Percentiles rank a stretch among this genome's conserved stretches.
Evolutionary conservation across 2,888 invertebrate genomes (phyloP).

Genomic region (Kryphioiulus occultus): DNA sequence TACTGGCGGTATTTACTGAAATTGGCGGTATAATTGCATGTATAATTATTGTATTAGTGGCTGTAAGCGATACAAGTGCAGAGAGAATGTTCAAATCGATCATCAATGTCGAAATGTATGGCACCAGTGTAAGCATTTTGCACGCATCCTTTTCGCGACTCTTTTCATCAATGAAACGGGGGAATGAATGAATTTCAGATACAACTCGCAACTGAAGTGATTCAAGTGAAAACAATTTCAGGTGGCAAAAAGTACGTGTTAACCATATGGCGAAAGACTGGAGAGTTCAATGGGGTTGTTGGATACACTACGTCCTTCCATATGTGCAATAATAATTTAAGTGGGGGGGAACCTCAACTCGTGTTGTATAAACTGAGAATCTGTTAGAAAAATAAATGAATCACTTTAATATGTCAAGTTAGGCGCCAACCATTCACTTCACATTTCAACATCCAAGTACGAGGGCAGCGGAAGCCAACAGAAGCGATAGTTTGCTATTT

Average conservation of each 20-base stretch:
- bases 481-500: not conserved
- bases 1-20: too few species aligned
- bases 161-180: not conserved
- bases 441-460: not conserved
- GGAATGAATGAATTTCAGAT: not conserved
- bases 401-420: slow-evolving; percentile 10
- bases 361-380: not conserved
- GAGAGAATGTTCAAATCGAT: too few species aligned
- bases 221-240: not conserved
- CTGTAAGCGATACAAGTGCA: too few species aligned
- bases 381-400: slow-evolving; percentile 1
- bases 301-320: not conserved
- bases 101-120: not conserved
- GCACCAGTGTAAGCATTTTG: not conserved
- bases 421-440: not conserved
- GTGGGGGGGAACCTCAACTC: not conserved
- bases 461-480: not conserved
- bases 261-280: not conserved
- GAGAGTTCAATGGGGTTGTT: slow-evolving; percentile 22
- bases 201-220: not conserved
- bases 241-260: not conserved
- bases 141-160: not conserved
- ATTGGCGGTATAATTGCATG: too few species aligned
- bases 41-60: too few species aligned
- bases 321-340: not conserved